Evolutionary conservation across 1,140 invertebrate species (phyloP), one percentile per base, ranked within the genome.

Genomic region (Geopemphigus sp.): DNA sequence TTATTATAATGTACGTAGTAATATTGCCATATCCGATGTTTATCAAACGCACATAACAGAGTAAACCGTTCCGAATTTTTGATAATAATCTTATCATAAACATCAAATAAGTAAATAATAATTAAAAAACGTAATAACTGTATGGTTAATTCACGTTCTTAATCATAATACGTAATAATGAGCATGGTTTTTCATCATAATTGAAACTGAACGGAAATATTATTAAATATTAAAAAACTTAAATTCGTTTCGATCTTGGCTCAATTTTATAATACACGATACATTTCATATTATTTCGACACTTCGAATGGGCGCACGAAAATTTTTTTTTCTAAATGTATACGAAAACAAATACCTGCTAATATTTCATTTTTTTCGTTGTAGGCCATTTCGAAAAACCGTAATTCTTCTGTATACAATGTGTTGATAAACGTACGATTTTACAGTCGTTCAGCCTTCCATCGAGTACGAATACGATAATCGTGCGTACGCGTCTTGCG

Each of bases 341-440:
- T 8, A 39, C 32, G 32, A 39, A 54, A 54, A 19, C 15, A 17
- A 54, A 17, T 54, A 74, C 72, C 72, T 22, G 72, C n/a, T 24
- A 74, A 57, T 56, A 74, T 29, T 39, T 57, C 72, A 22, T 32
- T 57, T 22, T 19, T 74, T 32, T 26, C 72, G 11, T 73, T 32
- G 29, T n/a, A 22, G 15, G 72, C 54, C 72, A 74, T 74, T 12
- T 14, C n/a, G 72, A 14, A n/a, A 10, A 15, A 17, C 32, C 11
- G 53, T 54, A 39, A 50, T 50, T 50, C 12, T 1, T 50, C 14
- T 17, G n/a, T 22, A 50, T 15, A 47, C 0, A 17, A 39, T 39
- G 8, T 39, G 8, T 4, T 39, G 8, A 8, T 3, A 11, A 63
- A 63, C 17, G 14, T 50, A 22, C n/a, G 12, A 66, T 12, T 17